phyloP scores from a whole-genome alignment of 2,113 vertebrate genomes.

The Charina bottae region DNA sequence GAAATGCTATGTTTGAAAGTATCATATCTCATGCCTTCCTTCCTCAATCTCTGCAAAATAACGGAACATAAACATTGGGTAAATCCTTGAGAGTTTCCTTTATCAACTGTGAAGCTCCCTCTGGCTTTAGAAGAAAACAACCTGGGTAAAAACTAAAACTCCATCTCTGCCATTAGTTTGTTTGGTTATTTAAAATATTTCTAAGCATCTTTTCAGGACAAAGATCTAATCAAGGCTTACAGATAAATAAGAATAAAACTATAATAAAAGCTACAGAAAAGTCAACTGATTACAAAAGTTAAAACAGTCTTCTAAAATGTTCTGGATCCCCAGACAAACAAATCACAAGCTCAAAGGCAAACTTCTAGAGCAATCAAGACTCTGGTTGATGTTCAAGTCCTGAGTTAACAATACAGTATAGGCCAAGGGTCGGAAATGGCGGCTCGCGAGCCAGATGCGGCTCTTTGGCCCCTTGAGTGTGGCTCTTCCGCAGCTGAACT shows the following conservation, averaged over 20 bases:
- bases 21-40: slow-evolving; percentile 42
- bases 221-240: background rate
- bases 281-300: background rate
- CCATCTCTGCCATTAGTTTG: background rate
- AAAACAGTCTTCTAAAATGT: background rate
- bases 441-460: too few species aligned
- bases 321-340: background rate
- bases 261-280: background rate
- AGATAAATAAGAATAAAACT: background rate
- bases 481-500: too few species aligned
- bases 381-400: slow-evolving; percentile 10
- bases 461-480: too few species aligned
- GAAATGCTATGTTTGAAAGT: slow-evolving; percentile 37
- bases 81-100: background rate
- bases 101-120: slow-evolving; percentile 2
- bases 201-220: background rate
- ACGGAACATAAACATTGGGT: slow-evolving; percentile 1
- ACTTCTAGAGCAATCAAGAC: slow-evolving; percentile 27
- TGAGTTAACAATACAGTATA: background rate
- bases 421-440: too few species aligned
- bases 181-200: background rate
- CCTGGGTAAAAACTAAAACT: slow-evolving; percentile 28
- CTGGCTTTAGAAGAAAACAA: slow-evolving; percentile 41
- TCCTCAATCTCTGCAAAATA: slow-evolving; percentile 20
- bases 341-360: background rate